A percentile compares a stretch with the other conserved stretches of the same genome.
These are phyloP conservation scores for Cygnus olor DNA, from an alignment of 2,797 vertebrate genomes.

Conservation along the genomic window DNA sequence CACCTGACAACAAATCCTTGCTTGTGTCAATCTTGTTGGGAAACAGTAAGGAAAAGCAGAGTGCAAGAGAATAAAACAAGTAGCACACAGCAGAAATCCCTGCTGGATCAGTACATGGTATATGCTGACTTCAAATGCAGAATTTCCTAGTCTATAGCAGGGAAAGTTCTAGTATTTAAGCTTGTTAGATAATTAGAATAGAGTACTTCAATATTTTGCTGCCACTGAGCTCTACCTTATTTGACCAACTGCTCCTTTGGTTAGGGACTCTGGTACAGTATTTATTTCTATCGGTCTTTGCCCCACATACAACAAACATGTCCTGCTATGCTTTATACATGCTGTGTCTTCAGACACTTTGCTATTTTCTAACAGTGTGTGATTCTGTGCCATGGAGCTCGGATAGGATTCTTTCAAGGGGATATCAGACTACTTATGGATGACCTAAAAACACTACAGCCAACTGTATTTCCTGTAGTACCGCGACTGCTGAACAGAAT, in stretches of 20 bases:
- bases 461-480: constrained; percentile 95
- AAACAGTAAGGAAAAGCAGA: not conserved
- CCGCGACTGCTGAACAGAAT: constrained; percentile 96
- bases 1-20: not conserved
- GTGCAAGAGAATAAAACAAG: not conserved
- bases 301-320: not conserved
- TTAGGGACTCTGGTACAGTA: not conserved
- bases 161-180: not conserved
- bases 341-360: not conserved
- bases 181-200: not conserved
- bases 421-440: constrained; percentile 97
- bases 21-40: not conserved
- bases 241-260: not conserved
- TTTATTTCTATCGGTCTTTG: not conserved
- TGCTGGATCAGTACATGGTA: not conserved
- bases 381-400: constrained; percentile 90
- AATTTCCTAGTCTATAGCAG: not conserved
- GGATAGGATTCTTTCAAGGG: constrained; percentile 97
- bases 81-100: not conserved
- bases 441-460: constrained; percentile 91
- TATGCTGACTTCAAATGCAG: not conserved
- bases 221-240: not conserved
- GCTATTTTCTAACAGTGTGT: constrained; percentile 80
- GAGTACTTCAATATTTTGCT: not conserved
- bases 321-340: not conserved